Percentiles rank a stretch among this genome's conserved stretches.
These are phyloP conservation scores for Cepphus grylle DNA, from an alignment of 2,113 vertebrate species.

Conservation along the genomic window DNA sequence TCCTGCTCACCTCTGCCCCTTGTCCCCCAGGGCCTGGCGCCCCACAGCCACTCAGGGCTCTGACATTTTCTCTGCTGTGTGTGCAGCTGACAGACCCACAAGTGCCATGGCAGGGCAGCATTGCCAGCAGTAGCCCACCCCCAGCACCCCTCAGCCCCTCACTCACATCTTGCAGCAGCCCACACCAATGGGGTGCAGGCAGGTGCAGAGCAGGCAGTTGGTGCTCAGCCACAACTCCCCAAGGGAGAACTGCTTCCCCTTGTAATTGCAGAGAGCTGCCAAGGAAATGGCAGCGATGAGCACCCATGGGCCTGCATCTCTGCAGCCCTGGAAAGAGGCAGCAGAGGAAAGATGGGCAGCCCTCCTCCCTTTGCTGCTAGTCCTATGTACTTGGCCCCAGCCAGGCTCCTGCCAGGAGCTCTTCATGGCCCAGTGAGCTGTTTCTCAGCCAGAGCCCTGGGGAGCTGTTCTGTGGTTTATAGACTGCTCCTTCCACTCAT, in stretches of 20 bases:
- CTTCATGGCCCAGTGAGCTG: not conserved
- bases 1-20: not conserved
- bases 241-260: slow-evolving; percentile 80
- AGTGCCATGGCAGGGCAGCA: rapidly evolving
- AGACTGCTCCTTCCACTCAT: not conserved
- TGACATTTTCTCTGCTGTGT: rapidly evolving
- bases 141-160: not conserved
- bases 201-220: slow-evolving; percentile 90
- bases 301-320: not conserved
- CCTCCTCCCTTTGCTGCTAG: not conserved
- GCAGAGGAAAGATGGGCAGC: rapidly evolving
- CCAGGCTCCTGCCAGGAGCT: not conserved
- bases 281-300: not conserved
- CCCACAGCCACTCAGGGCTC: no score
- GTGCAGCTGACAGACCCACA: not conserved
- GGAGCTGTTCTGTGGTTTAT: slow-evolving; percentile 6
- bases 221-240: slow-evolving; percentile 89
- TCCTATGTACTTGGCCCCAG: rapidly evolving
- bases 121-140: no score
- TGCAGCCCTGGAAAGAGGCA: not conserved
- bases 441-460: slow-evolving; percentile 40
- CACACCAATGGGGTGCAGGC: slow-evolving; percentile 87
- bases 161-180: slow-evolving; percentile 95
- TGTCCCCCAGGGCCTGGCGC: not conserved
- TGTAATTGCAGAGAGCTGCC: slow-evolving; percentile 81